phyloP scores from a whole-genome alignment of 2,113 vertebrate genomes.

The Osmerus eperlanus region DNA sequence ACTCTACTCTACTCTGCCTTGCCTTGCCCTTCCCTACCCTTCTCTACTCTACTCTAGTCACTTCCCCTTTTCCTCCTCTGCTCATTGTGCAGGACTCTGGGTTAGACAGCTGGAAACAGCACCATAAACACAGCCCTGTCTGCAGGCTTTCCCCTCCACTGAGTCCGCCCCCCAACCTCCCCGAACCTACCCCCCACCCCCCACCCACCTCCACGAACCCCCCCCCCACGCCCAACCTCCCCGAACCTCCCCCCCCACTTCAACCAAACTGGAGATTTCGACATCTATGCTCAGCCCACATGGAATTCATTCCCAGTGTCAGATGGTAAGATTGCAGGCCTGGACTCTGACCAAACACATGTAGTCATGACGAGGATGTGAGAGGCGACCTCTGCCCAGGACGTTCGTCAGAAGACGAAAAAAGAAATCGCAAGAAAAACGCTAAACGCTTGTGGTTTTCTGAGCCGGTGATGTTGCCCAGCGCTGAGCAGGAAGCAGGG shows the following conservation, averaged over 20 bases:
- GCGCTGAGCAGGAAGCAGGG: too few species aligned
- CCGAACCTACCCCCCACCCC: too few species aligned
- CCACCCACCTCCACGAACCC: too few species aligned
- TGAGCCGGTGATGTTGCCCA: too few species aligned
- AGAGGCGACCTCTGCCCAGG: slow-evolving; percentile 17
- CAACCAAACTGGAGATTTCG: slow-evolving; percentile 62
- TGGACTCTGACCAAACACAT: slow-evolving; percentile 68
- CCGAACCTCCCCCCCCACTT: slow-evolving; percentile 20
- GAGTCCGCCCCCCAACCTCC: slow-evolving; percentile 31
- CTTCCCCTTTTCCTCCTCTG: too few species aligned
- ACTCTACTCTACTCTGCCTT: too few species aligned
- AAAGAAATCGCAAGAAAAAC: too few species aligned
- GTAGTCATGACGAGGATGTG: slow-evolving; percentile 44
- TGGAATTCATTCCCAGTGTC: slow-evolving; percentile 69
- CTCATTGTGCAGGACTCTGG: slow-evolving; percentile 35
- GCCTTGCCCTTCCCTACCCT: background rate
- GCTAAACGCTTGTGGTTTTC: too few species aligned
- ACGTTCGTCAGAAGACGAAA: too few species aligned
- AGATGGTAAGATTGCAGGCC: slow-evolving; percentile 65
- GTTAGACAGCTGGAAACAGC: slow-evolving; percentile 66
- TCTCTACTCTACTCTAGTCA: too few species aligned
- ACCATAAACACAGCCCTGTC: slow-evolving; percentile 55
- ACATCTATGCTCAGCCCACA: slow-evolving; percentile 65
- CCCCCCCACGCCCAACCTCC: too few species aligned
- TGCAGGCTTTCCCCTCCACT: slow-evolving; percentile 57